Evolutionary conservation across 1,140 invertebrate species (phyloP), one percentile per base, ranked within the genome.

Genomic region (Eupristina koningsbergeri): DNA sequence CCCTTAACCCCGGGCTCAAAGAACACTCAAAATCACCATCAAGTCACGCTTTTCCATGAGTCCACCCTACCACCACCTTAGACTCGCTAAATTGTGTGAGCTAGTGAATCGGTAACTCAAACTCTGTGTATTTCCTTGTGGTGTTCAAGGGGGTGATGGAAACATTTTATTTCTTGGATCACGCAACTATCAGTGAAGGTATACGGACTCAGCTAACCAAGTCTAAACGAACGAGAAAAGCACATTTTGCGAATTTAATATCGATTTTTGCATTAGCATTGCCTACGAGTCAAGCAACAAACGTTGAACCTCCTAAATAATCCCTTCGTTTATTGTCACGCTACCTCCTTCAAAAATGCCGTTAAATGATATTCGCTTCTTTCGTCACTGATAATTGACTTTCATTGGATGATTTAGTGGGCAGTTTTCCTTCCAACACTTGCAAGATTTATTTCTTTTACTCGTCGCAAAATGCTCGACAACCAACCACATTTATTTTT

Each of bases 161-260:
- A 22, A 39, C 61, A 58, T 64, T 86, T 88, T 87, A 88, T 86
- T 71, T 77, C 82, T 80, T 26, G 58, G 50, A 85, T 87, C 87
- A 88, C 87, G 87, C 86, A 73, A 87, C 17, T 22, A 26, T 22
- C 53, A n/a, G n/a, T n/a, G n/a, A n/a, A n/a, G n/a, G 53, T 22
- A 26, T 2, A 53, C 5, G 22, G 53, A 58, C 53, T 77, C 53
- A 19, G 41, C 2, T 19, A 26, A 29, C 17, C 34, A n/a, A n/a
- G n/a, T n/a, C n/a, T n/a, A n/a, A n/a, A 50, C 50, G 7, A 22
- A 50, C 63, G 34, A 53, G 63, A 41, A 47, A 58, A 61, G 77
- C 76, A 80, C 69, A 79, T 83, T n/a, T 82, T 41, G 53, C 79
- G 86, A 86, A 86, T 87, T 86, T 80, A 84, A 71, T 85, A 88